Percentiles rank a stretch among this genome's conserved stretches.
Evolutionary conservation across 2,113 vertebrate genomes (phyloP).

Genomic region (Corythoichthys intestinalis): DNA sequence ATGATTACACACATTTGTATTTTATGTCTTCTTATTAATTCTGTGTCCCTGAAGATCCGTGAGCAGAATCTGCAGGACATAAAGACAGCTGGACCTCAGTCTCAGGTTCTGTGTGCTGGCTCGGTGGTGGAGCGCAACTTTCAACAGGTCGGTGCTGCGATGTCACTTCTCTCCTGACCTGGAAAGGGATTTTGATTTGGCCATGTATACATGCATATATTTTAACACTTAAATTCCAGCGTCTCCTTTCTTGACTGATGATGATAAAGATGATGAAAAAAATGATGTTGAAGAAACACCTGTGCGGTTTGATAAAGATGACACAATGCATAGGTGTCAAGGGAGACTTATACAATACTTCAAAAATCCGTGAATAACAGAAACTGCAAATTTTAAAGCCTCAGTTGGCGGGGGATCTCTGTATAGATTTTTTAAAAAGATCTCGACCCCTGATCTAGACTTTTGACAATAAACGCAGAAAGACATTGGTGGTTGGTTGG

Average conservation of each 20-base stretch:
- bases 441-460: neutral
- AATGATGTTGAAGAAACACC: too few species aligned
- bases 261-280: too few species aligned
- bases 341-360: too few species aligned
- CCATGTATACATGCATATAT: too few species aligned
- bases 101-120: slow-evolving; percentile 85
- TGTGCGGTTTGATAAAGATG: too few species aligned
- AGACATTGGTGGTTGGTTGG: neutral
- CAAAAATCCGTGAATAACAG: too few species aligned
- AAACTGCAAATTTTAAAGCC: too few species aligned
- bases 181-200: slow-evolving; percentile 24
- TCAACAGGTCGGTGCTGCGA: slow-evolving; percentile 82
- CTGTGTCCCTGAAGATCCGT: slow-evolving; percentile 77
- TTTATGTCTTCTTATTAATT: neutral
- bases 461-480: neutral
- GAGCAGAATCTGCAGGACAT: slow-evolving; percentile 98
- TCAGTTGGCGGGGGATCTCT: too few species aligned
- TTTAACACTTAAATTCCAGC: too few species aligned
- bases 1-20: neutral
- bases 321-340: too few species aligned
- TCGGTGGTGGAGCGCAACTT: slow-evolving; percentile 83
- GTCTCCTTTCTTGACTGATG: too few species aligned
- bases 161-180: slow-evolving; percentile 39
- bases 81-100: slow-evolving; percentile 94
- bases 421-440: neutral